A percentile compares a stretch with the other conserved stretches of the same genome.
Evolutionary conservation across 2,888 invertebrate species (phyloP).

Genomic region (Brassicogethes aeneus): DNA sequence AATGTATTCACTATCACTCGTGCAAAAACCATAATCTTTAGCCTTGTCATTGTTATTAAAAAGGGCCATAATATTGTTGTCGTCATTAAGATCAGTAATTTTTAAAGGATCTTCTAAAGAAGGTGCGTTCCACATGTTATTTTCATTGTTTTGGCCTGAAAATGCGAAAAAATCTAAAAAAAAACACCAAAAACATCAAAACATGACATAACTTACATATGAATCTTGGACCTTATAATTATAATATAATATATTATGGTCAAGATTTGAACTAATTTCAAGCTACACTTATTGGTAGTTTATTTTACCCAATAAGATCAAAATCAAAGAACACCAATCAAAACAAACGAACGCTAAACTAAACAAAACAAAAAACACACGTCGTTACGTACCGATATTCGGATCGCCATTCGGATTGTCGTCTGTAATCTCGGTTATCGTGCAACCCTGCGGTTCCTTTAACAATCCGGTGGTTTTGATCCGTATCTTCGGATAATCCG

Average conservation of each 20-base stretch:
- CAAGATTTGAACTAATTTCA: too few relatives aligned
- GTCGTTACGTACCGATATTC: conserved; percentile 22
- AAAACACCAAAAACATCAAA: too few relatives aligned
- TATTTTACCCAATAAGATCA: too few relatives aligned
- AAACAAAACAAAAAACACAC: too few relatives aligned
- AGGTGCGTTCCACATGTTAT: conserved; percentile 25
- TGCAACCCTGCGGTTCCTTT: conserved; percentile 24
- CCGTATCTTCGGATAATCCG: conserved; percentile 37
- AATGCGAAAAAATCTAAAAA: conserved; percentile 9
- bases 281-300: too few relatives aligned
- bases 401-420: conserved; percentile 32
- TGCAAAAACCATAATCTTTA: conserved; percentile 37
- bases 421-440: conserved; percentile 37
- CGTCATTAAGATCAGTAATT: conserved; percentile 29
- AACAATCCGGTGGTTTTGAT: conserved; percentile 36
- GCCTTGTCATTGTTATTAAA: conserved; percentile 35
- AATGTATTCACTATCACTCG: conserved; percentile 38
- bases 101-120: conserved; percentile 35
- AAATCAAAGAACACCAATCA: too few relatives aligned
- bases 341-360: too few relatives aligned
- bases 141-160: conserved; percentile 7
- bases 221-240: too few relatives aligned
- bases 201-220: too few relatives aligned
- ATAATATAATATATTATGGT: too few relatives aligned
- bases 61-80: conserved; percentile 31